Evolutionary conservation across 2,113 vertebrate genomes (phyloP).

Genomic region (Eleginops maclovinus): DNA sequence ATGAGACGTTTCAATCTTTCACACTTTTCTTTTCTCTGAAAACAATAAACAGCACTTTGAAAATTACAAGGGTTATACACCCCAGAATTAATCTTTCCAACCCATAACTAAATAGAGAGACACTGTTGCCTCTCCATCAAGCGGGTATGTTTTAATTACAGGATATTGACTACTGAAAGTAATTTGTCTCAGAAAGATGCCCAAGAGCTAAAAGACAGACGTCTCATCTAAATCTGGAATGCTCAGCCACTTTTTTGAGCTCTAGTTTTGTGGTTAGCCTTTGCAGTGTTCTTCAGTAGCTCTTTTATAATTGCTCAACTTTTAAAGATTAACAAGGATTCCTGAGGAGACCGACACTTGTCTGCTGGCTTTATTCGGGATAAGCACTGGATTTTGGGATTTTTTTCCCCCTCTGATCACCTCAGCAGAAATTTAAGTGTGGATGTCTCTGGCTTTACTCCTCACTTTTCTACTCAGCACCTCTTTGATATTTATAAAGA

Average conservation of each 20-base stretch:
- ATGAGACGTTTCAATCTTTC: constrained; percentile 66
- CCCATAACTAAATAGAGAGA: constrained; percentile 74
- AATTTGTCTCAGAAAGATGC: constrained; percentile 83
- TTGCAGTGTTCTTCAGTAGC: constrained; percentile 60
- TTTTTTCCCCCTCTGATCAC: constrained; percentile 9
- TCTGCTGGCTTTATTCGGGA: constrained; percentile 51
- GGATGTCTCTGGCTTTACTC: neutral
- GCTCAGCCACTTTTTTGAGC: constrained; percentile 63
- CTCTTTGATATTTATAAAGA: constrained; percentile 26
- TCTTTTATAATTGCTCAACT: constrained; percentile 63
- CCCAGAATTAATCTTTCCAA: constrained; percentile 84
- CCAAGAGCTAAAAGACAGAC: constrained; percentile 79
- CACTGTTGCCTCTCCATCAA: constrained; percentile 74
- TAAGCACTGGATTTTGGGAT: constrained; percentile 33
- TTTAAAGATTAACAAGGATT: constrained; percentile 74
- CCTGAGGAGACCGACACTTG: constrained; percentile 50
- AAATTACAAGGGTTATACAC: constrained; percentile 80
- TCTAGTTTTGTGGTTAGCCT: constrained; percentile 70
- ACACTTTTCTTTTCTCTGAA: constrained; percentile 42
- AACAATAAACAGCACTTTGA: constrained; percentile 75
- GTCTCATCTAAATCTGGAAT: constrained; percentile 77
- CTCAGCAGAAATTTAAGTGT: constrained; percentile 19
- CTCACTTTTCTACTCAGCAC: neutral
- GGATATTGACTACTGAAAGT: constrained; percentile 79
- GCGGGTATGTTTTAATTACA: constrained; percentile 85